phyloP scores from a whole-genome alignment of 1,140 invertebrate genomes.

The Caenorhabditis inopinata region DNA sequence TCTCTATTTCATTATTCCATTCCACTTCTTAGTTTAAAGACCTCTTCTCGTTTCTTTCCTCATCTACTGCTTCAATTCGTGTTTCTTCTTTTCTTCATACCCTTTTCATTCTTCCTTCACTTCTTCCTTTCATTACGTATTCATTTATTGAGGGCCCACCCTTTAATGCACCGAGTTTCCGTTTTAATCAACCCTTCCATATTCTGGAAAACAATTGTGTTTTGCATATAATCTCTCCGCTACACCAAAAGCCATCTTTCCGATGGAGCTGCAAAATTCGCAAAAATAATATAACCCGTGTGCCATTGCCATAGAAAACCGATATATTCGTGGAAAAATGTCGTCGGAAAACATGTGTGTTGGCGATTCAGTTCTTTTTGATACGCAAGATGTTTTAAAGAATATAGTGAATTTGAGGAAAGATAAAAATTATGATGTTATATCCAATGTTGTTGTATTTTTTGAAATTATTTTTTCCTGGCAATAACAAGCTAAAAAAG shows the following conservation, averaged over 20 bases:
- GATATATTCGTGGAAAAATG: neutral
- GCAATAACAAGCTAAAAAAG: too few species aligned
- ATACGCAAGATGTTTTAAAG: constrained; percentile 1
- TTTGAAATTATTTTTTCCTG: too few species aligned
- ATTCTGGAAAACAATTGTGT: constrained; percentile 2
- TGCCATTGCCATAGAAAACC: constrained; percentile 1
- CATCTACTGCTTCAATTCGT: neutral
- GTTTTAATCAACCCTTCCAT: neutral
- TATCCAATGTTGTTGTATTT: too few species aligned
- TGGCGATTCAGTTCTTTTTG: constrained; percentile 8
- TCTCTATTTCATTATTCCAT: neutral
- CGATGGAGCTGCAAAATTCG: neutral
- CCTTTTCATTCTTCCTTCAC: neutral
- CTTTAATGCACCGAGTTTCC: neutral
- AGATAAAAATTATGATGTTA: too few species aligned
- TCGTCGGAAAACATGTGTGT: constrained; percentile 7
- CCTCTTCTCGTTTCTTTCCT: neutral
- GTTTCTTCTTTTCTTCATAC: constrained; percentile 1
- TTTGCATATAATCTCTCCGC: constrained; percentile 3
- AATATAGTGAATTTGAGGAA: too few species aligned
- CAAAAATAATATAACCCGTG: constrained; percentile 26
- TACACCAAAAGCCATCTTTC: neutral
- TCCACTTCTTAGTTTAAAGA: constrained; percentile 9
- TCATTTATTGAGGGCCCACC: constrained; percentile 30
- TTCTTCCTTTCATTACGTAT: constrained; percentile 11